These are phyloP conservation scores for Alligator sinensis DNA, from an alignment of 2,113 vertebrate species.

Conservation along the genomic window DNA sequence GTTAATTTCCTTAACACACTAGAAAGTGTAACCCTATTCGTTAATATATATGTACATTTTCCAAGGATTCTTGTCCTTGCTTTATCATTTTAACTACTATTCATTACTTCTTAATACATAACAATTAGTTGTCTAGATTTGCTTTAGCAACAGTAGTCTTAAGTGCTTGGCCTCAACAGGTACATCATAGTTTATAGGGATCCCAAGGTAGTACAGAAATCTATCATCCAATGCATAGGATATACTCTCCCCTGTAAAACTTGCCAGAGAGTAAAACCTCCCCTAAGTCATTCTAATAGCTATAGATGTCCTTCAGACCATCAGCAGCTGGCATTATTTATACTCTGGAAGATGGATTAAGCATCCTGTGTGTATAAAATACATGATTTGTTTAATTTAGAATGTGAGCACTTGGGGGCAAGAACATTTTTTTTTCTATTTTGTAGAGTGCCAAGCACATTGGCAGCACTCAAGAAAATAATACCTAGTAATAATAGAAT, in stretches of 20 bases:
- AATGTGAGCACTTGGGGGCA: not conserved
- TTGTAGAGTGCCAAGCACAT: not conserved
- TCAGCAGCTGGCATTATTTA: not conserved
- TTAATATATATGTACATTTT: not conserved
- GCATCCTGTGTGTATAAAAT: not conserved
- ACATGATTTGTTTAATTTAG: not conserved
- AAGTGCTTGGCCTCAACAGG: not conserved
- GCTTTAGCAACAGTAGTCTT: not conserved
- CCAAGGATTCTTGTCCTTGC: not conserved
- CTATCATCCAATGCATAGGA: not conserved
- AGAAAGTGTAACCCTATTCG: not conserved
- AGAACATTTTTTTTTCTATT: not conserved
- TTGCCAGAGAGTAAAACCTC: not conserved
- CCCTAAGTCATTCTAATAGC: not conserved
- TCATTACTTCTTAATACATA: not conserved
- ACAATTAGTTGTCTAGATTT: not conserved
- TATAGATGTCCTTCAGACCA: not conserved
- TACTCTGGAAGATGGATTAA: too few species aligned
- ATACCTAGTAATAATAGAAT: not conserved
- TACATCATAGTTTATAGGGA: not conserved
- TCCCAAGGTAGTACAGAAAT: not conserved
- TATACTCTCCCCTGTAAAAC: not conserved
- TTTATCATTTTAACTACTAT: not conserved
- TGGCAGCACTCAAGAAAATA: not conserved
- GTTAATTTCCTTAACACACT: constrained; percentile 16